phyloP scores from a whole-genome alignment of 2,888 invertebrate species.

The Micoletzkya japonica region DNA sequence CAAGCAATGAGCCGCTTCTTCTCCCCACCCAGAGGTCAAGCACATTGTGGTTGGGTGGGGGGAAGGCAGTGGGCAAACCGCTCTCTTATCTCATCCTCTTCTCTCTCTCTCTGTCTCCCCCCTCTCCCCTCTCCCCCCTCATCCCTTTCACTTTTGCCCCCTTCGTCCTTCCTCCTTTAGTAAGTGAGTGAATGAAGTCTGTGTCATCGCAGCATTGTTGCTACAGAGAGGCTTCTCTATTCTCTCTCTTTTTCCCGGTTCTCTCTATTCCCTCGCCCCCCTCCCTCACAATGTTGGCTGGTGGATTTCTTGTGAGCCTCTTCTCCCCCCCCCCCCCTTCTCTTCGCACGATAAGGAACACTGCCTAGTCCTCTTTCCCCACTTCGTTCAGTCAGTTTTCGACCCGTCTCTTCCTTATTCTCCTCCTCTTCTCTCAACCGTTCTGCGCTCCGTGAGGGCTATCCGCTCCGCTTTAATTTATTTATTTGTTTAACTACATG shows the following conservation, averaged over 20 bases:
- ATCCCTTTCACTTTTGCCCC: not conserved
- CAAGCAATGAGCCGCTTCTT: not conserved
- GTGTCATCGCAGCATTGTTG: not conserved
- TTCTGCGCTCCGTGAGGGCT: not conserved
- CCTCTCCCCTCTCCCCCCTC: not conserved
- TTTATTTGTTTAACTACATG: no score
- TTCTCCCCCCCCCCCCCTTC: constrained; percentile 3
- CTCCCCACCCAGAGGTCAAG: not conserved
- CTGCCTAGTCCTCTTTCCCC: constrained; percentile 8
- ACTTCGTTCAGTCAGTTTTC: not conserved
- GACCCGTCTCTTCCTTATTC: not conserved
- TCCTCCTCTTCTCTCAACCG: constrained; percentile 9
- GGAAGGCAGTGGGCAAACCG: not conserved
- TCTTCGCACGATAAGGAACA: constrained; percentile 2
- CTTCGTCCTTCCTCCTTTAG: not conserved
- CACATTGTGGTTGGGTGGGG: not conserved
- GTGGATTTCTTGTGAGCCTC: constrained; percentile 1
- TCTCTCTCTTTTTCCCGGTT: not conserved
- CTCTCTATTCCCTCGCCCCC: not conserved
- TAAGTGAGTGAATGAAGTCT: no score
- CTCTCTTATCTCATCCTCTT: not conserved
- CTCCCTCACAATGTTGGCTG: not conserved
- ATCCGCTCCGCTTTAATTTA: not conserved
- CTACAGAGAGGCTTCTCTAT: not conserved
- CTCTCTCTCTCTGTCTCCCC: constrained; percentile 1